phyloP scores from a whole-genome alignment of 1,140 invertebrate genomes.

The Brachionus plicatilis region DNA sequence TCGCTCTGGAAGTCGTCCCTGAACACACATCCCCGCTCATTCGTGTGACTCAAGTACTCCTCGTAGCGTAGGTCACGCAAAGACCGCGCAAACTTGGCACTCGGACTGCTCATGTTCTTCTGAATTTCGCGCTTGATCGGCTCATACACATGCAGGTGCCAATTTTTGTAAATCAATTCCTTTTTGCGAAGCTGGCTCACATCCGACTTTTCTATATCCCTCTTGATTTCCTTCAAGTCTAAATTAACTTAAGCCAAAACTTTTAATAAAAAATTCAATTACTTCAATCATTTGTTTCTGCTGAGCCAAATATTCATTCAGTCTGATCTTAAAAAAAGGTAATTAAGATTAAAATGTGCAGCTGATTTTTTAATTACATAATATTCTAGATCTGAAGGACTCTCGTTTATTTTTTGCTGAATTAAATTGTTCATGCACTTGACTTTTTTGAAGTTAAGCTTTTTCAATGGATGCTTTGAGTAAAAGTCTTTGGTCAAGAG shows the following conservation, averaged over 20 bases:
- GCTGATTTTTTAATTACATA: neutral
- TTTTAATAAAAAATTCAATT: neutral
- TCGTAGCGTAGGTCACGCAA: neutral
- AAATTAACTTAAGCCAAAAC: neutral
- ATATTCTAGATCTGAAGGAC: neutral
- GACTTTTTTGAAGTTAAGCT: conserved; percentile 14
- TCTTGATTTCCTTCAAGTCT: conserved; percentile 9
- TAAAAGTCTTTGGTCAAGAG: neutral
- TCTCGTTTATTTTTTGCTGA: conserved; percentile 27
- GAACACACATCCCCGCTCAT: neutral
- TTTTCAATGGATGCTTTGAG: conserved; percentile 12
- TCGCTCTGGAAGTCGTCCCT: neutral
- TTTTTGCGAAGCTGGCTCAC: neutral
- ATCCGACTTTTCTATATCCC: conserved; percentile 8
- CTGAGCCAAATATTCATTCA: neutral
- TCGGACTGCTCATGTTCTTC: conserved; percentile 9
- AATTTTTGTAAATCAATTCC: conserved; percentile 16
- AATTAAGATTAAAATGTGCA: neutral
- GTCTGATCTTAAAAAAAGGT: neutral
- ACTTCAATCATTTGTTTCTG: neutral
- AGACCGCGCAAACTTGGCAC: neutral
- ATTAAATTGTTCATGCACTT: conserved; percentile 23
- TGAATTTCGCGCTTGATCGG: conserved; percentile 1
- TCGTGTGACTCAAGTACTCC: neutral
- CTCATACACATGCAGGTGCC: conserved; percentile 20